Base-by-base conservation (phyloP, 2,113 vertebrate genomes). In the Damaliscus lunatus region DNA sequence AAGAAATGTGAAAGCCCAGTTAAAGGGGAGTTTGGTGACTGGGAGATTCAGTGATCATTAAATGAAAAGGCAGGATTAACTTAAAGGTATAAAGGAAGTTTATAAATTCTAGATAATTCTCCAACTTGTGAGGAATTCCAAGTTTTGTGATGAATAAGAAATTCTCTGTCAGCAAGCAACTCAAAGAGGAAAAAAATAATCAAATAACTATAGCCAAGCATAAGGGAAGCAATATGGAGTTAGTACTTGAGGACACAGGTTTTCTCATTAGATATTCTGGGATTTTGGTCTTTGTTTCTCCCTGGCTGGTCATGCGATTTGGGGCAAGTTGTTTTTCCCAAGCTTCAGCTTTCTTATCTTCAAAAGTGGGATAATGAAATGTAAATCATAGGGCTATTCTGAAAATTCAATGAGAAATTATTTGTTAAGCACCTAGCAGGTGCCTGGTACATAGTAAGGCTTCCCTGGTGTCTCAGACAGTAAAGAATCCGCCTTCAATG, bases 151-250 rank as follows among this genome's bases (percentile, higher is more conserved):
- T 83, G 71, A 90, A 50, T 96, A 96, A 81, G 50, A 92, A 60
- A 43, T 90, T 96, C 57, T 96, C 74, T 92, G 92, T 80, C 74
- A 97, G 82, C 53, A 96, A 94, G 87, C 59, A 84, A 95, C 52
- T 90, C 48, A 62, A 88, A 84, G 84, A 86, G 36, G 62, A 71
- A 90, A 92, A 85, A 83, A 55, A 19, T 3, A 94, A 94, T 90
- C 71, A 90, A 84, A 74, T 80, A 85, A 93, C 9, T 21, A 31
- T 7, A 81, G 74, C n/a, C 52, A 82, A 67, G 88, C 3, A 36
- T 88, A 64, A 82, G 64, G 40, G n/a, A 77, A 88, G 78, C 57
- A 74, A 50, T 36, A 43, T 46, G 13, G 48, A 53, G 46, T 1
- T 36, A 31, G 74, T 29, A 3, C 27, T 83, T 87, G 36, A 78